phyloP scores from a whole-genome alignment of 2,797 vertebrate genomes.

The Sebastes oblongus region DNA sequence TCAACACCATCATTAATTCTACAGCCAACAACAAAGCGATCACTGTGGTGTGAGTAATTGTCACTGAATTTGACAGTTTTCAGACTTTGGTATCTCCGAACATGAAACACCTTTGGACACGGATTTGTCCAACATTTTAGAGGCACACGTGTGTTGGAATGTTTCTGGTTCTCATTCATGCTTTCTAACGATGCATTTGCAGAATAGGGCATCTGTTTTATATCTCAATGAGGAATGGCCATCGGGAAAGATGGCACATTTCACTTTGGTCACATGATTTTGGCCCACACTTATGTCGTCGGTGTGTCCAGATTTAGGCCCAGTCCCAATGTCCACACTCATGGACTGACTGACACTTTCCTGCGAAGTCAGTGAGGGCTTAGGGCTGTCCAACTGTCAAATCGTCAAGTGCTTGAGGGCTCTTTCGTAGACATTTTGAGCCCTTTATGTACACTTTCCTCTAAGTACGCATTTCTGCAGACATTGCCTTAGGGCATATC shows the following conservation, averaged over 20 bases:
- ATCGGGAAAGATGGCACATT: background rate
- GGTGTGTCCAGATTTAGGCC: background rate
- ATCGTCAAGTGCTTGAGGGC: no score
- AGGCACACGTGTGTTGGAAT: background rate
- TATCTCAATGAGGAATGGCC: background rate
- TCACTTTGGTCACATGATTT: background rate
- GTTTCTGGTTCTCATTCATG: background rate
- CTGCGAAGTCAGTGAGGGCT: no score
- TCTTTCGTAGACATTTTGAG: no score
- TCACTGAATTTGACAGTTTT: conserved; percentile 12
- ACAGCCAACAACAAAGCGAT: background rate
- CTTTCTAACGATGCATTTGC: background rate
- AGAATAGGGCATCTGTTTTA: background rate
- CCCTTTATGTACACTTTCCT: no score
- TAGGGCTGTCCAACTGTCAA: no score
- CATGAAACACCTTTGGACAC: background rate
- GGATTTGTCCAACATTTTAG: background rate
- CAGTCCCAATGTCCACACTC: no score
- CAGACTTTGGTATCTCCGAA: background rate
- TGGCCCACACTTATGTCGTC: conserved; percentile 1
- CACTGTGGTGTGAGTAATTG: background rate
- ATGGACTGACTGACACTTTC: no score
- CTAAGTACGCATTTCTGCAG: no score
- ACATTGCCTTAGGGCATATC: no score
- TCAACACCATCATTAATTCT: background rate